Evolutionary conservation across 2,113 vertebrate genomes (phyloP).

Genomic region (Phaethornis superciliosus): DNA sequence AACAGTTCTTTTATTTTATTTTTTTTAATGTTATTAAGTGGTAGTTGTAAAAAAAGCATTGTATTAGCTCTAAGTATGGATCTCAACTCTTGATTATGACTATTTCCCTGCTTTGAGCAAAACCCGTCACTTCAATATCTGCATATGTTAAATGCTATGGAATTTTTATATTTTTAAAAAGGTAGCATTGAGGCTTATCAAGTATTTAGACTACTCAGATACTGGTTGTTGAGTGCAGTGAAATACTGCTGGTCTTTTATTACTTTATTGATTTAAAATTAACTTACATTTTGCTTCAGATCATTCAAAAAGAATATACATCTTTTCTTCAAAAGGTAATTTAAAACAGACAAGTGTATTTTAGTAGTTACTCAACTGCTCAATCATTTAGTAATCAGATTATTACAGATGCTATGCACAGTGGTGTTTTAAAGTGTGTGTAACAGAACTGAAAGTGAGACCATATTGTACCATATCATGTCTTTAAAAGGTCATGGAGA

Average conservation of each 20-base stretch:
- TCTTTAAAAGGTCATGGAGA: not conserved
- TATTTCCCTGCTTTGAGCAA: not conserved
- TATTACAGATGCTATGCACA: not conserved
- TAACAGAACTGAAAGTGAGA: not conserved
- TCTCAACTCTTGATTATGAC: not conserved
- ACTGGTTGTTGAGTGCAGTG: not conserved
- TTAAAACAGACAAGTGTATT: constrained; percentile 26
- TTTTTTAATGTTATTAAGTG: not conserved
- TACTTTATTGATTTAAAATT: not conserved
- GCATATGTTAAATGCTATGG: not conserved
- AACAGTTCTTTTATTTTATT: not conserved
- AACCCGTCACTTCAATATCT: not conserved
- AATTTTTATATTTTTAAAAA: not conserved
- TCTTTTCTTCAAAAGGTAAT: not conserved
- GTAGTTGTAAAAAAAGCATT: not conserved
- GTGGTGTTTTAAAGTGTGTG: not conserved
- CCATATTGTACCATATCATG: not conserved
- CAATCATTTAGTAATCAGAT: not conserved
- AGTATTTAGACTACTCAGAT: not conserved
- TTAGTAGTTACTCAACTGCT: not conserved
- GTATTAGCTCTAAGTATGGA: not conserved
- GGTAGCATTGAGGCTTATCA: not conserved
- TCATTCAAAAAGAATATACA: not conserved
- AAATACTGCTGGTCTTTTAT: not conserved
- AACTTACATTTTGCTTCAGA: constrained; percentile 12